Conservation (phyloP, 2,113 vertebrate genomes). For the Eudyptes chrysolophus region DNA sequence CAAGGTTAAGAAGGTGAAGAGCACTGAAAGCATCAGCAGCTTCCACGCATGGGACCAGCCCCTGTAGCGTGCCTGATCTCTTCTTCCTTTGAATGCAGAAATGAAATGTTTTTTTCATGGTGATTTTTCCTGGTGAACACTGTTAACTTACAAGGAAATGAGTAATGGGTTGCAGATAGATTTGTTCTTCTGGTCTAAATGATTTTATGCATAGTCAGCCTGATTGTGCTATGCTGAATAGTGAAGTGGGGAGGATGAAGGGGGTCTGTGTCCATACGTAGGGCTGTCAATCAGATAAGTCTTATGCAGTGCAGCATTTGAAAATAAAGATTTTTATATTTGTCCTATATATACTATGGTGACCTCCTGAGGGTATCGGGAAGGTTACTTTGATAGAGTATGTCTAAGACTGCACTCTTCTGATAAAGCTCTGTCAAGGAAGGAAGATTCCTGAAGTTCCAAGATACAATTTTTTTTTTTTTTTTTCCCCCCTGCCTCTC, state of each 20-base stretch:
- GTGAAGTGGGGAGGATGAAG: background rate
- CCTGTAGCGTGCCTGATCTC: background rate
- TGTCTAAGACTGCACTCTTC: background rate
- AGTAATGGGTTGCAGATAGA: background rate
- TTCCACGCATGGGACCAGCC: background rate
- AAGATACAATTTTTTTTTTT: background rate
- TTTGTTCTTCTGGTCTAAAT: background rate
- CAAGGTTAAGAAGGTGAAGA: background rate
- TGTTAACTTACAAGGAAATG: background rate
- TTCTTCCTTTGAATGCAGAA: background rate
- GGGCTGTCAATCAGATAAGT: background rate
- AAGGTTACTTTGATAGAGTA: background rate
- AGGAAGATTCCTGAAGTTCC: background rate
- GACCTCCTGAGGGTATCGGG: background rate
- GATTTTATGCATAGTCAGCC: background rate
- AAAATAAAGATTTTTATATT: slow-evolving; percentile 10
- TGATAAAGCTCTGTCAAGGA: background rate
- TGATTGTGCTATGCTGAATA: background rate
- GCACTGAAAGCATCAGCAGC: background rate
- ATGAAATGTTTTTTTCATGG: background rate
- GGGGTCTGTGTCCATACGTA: background rate
- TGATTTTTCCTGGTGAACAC: background rate
- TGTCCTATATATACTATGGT: background rate
- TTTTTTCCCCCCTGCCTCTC: too few species aligned
- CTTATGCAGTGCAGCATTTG: background rate